phyloP scores from a whole-genome alignment of 2,888 invertebrate species.

The Athrips mouffetella region DNA sequence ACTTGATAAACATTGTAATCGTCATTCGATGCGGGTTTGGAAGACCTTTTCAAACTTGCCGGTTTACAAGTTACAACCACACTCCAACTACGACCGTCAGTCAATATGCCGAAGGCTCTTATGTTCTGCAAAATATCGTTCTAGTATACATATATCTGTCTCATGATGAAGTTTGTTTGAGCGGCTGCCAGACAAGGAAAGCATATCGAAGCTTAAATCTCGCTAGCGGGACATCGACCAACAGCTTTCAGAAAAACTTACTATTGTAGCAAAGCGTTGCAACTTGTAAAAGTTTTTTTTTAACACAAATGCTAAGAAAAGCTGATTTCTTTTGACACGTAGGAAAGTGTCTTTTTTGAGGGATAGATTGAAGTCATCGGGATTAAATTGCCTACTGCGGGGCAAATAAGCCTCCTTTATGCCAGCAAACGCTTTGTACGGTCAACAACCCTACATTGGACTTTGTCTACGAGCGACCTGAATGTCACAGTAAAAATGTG shows the following conservation, averaged over 20 bases:
- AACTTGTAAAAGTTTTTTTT: slow-evolving; percentile 46
- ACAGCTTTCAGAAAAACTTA: slow-evolving; percentile 76
- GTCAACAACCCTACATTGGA: too few relatives aligned
- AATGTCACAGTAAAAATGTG: too few relatives aligned
- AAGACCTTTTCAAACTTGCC: slow-evolving; percentile 43
- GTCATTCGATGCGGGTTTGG: background rate
- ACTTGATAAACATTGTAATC: too few relatives aligned
- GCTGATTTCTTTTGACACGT: too few relatives aligned
- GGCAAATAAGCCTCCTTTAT: too few relatives aligned
- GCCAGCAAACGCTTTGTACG: too few relatives aligned
- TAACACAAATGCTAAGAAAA: background rate
- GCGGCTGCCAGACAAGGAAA: slow-evolving; percentile 44
- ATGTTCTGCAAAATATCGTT: slow-evolving; percentile 62
- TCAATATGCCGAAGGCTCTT: slow-evolving; percentile 62
- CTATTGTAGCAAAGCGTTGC: slow-evolving; percentile 40
- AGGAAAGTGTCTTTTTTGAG: too few relatives aligned
- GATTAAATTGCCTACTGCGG: too few relatives aligned
- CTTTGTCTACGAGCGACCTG: too few relatives aligned
- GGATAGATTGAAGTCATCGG: too few relatives aligned
- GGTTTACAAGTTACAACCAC: slow-evolving; percentile 57
- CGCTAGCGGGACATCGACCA: slow-evolving; percentile 77
- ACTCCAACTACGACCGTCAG: slow-evolving; percentile 47
- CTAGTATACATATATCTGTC: slow-evolving; percentile 39
- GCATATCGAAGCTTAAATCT: slow-evolving; percentile 54
- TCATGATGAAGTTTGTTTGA: slow-evolving; percentile 43